These are phyloP conservation scores for Brachyptera risi DNA, from an alignment of 2,888 invertebrate species.

Conservation along the genomic window DNA sequence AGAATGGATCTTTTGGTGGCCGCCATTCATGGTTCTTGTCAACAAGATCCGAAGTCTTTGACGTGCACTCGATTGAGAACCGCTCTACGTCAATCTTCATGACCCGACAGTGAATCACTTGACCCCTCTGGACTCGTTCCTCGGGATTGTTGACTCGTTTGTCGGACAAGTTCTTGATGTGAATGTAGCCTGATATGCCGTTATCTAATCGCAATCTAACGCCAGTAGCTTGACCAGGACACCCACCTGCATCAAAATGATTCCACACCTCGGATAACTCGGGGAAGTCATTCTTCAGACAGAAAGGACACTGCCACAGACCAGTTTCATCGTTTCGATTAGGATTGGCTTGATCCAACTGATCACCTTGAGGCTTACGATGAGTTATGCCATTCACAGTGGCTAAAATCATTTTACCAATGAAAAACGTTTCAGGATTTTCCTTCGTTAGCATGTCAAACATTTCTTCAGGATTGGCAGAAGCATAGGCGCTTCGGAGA, in stretches of 20 bases:
- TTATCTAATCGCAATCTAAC: constrained; percentile 88
- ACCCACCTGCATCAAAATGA: constrained; percentile 93
- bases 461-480: constrained; percentile 79
- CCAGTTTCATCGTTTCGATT: constrained; percentile 91
- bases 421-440: constrained; percentile 88
- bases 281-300: constrained; percentile 91
- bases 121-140: constrained; percentile 80
- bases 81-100: constrained; percentile 95
- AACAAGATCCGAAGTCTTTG: constrained; percentile 84
- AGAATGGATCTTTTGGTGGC: constrained; percentile 83
- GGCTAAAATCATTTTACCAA: constrained; percentile 79
- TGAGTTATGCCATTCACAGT: constrained; percentile 73
- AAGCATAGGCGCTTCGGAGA: constrained; percentile 69
- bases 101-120: constrained; percentile 82
- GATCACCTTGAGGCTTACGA: constrained; percentile 86
- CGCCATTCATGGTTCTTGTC: constrained; percentile 91
- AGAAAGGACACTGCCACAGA: constrained; percentile 97
- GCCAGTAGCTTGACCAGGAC: constrained; percentile 94
- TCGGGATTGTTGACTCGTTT: constrained; percentile 90
- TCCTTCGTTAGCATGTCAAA: constrained; percentile 97
- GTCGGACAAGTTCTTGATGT: constrained; percentile 90
- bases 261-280: constrained; percentile 97
- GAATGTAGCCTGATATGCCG: constrained; percentile 87
- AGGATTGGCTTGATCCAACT: constrained; percentile 93
- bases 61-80: constrained; percentile 90